Evolutionary conservation across 2,888 invertebrate species (phyloP), one percentile per base, ranked within the genome.

Genomic region (Phalangium opilio): DNA sequence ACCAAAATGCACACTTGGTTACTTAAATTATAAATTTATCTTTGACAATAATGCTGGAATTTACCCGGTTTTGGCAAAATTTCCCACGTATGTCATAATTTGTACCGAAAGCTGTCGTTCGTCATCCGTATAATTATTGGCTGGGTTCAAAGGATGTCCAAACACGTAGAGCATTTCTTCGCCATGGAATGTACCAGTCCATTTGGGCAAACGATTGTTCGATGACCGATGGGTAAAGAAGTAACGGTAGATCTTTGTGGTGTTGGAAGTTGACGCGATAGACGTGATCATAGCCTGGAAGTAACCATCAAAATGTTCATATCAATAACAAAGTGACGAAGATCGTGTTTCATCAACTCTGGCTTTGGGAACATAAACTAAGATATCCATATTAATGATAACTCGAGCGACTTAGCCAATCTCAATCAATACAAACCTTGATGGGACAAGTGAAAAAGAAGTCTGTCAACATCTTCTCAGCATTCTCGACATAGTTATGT

Each of bases 101-200:
- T 82, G 74, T 64, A 75, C 78, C 63, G 85, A 83, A 56, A 93
- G 77, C 59, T 82, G 79, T 32, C 81, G 75, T 67, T 93, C 91
- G 59, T 81, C 80, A 2, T 76, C 74, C 15, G 79, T 81, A 70
- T 86, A 91, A 58, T 77, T 79, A 62, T 79, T 81, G 44, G 76
- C 71, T n/a, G 81, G 76, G 64, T 89, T 83, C 55, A 89, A 71
- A 2, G 91, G 90, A 64, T 89, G 86, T n/a, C 93, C 93, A 65
- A 93, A 93, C 39, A 90, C 78, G 67, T 85, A 93, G 64, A 79
- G 83, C 56, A 93, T 89, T 69, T 93, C 91, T 67, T 93, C 90
- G 3, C 82, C 91, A 65, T 93, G 93, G 76, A 91, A 78, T 14
- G 90, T 90, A 27, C 91, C 91, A 56, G 89, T 87, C 91, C 91